phyloP scores from a whole-genome alignment of 2,113 vertebrate species.

The Gnathonemus longibarbis region DNA sequence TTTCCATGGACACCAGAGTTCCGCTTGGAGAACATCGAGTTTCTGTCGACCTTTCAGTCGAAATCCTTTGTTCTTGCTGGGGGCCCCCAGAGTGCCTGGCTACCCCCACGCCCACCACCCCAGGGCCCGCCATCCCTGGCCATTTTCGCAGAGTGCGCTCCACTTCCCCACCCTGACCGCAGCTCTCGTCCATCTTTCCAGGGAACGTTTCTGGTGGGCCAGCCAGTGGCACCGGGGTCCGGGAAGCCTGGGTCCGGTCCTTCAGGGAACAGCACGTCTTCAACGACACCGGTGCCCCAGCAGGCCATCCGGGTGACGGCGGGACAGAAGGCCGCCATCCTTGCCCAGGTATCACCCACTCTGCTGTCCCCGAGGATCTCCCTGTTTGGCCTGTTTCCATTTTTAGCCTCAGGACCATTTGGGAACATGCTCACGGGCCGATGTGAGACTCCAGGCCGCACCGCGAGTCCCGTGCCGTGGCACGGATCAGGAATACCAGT shows the following conservation, averaged over 20 bases:
- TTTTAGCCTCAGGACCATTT: neutral
- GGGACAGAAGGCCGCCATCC: constrained; percentile 85
- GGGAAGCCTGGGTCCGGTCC: constrained; percentile 71
- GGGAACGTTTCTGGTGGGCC: constrained; percentile 95
- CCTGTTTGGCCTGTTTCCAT: neutral
- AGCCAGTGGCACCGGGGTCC: constrained; percentile 74
- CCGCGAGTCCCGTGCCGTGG: neutral
- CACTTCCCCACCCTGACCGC: neutral
- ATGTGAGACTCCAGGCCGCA: neutral
- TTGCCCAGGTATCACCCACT: constrained; percentile 75
- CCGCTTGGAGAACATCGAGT: neutral
- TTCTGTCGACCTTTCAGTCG: neutral
- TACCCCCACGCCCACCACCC: neutral
- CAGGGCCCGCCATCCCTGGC: no score
- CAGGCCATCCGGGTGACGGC: constrained; percentile 85
- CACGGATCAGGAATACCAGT: neutral
- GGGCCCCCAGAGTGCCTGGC: neutral
- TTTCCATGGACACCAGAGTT: neutral
- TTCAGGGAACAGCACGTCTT: constrained; percentile 65
- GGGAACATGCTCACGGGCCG: neutral
- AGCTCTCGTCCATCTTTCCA: constrained; percentile 37
- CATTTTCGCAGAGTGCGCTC: neutral
- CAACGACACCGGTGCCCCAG: constrained; percentile 71
- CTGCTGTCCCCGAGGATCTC: neutral
- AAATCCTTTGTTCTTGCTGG: constrained; percentile 4